These are phyloP conservation scores for Cygnus atratus DNA, from an alignment of 2,113 vertebrate genomes.

Conservation along the genomic window DNA sequence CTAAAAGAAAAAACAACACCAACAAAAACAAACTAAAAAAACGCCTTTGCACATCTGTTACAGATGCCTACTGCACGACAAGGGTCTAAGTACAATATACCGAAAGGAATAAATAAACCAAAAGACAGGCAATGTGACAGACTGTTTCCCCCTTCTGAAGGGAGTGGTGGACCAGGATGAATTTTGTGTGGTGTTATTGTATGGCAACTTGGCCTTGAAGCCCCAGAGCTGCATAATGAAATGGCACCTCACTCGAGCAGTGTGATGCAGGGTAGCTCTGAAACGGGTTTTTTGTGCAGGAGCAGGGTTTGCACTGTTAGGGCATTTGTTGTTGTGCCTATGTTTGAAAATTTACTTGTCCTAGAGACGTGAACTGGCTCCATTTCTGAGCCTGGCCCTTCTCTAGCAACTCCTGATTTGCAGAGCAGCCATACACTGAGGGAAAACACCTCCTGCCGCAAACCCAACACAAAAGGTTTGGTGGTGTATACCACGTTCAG, in stretches of 20 bases:
- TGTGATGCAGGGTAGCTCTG: not conserved
- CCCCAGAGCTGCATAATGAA: not conserved
- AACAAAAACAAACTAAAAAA: not conserved
- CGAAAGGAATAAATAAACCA: not conserved
- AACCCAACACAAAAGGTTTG: not conserved
- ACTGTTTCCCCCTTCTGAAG: not conserved
- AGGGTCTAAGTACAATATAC: not conserved
- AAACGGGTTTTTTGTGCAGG: not conserved
- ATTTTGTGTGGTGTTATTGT: not conserved
- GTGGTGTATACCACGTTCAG: not conserved
- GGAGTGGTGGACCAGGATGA: not conserved
- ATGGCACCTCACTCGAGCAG: not conserved
- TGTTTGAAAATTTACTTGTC: not conserved
- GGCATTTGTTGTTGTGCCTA: not conserved
- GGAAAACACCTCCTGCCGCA: not conserved
- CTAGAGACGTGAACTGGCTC: not conserved
- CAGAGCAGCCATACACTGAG: not conserved
- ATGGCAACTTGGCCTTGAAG: not conserved
- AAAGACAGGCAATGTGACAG: not conserved
- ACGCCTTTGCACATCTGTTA: not conserved
- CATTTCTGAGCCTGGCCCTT: not conserved
- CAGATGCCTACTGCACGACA: not conserved
- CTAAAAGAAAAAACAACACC: not conserved
- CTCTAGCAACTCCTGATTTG: not conserved
- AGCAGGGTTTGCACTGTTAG: not conserved